Conservation (phyloP, 2,888 invertebrate species). For the Nasonia oneida region DNA sequence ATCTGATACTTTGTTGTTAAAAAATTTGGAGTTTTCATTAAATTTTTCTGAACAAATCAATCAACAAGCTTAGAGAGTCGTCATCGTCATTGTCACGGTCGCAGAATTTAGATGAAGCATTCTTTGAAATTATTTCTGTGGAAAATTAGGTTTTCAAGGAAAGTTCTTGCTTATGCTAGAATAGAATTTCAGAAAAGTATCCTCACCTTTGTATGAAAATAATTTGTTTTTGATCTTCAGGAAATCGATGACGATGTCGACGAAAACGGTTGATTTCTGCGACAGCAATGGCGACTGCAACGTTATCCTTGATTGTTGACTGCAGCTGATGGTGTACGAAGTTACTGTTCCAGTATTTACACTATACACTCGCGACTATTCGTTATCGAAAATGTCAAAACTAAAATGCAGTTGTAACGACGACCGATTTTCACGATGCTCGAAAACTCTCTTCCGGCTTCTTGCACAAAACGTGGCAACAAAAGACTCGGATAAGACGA, state of each 20-base stretch:
- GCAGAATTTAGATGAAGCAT: slow-evolving; percentile 10
- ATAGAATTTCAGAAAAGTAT: slow-evolving; percentile 32
- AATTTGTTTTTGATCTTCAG: slow-evolving; percentile 3
- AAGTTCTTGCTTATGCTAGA: slow-evolving; percentile 32
- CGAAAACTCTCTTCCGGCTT: slow-evolving; percentile 50
- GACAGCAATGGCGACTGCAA: not conserved
- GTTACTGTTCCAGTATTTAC: not conserved
- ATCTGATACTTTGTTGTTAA: not conserved
- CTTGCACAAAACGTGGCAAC: slow-evolving; percentile 49
- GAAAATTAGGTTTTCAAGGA: not conserved
- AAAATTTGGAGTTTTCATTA: not conserved
- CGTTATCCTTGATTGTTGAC: not conserved
- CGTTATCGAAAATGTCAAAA: not conserved
- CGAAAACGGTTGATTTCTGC: no score
- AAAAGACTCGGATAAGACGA: slow-evolving; percentile 49
- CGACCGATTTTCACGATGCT: slow-evolving; percentile 20
- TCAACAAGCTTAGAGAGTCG: slow-evolving; percentile 53
- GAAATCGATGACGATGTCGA: not conserved
- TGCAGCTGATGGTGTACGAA: not conserved
- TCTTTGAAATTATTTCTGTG: not conserved
- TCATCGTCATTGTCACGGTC: slow-evolving; percentile 52
- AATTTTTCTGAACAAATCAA: slow-evolving; percentile 11
- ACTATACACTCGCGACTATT: slow-evolving; percentile 55
- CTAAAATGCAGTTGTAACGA: not conserved
- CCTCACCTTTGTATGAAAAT: slow-evolving; percentile 45